These are phyloP conservation scores for Aphis craccivora DNA, from an alignment of 1,140 invertebrate genomes.

Conservation along the genomic window DNA sequence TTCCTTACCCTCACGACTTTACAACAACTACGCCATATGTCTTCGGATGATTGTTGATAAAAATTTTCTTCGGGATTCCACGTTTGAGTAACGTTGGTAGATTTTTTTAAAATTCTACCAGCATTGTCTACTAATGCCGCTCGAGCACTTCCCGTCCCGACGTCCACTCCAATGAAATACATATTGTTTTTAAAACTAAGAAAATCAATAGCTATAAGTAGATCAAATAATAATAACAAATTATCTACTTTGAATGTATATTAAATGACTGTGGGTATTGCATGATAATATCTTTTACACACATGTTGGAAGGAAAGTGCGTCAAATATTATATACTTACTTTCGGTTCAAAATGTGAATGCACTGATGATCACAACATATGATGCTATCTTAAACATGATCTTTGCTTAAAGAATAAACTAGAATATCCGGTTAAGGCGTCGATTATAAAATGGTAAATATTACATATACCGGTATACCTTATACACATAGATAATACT, in stretches of 20 bases:
- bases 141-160: conserved; percentile 88
- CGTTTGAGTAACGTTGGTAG: conserved; percentile 74
- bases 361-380: not conserved
- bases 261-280: not conserved
- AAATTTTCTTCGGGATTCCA: conserved; percentile 79
- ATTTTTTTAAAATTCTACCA: conserved; percentile 73
- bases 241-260: not conserved
- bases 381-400: not conserved
- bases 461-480: not conserved
- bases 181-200: conserved; percentile 59
- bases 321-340: not conserved
- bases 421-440: not conserved
- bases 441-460: not conserved
- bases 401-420: not conserved
- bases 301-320: not conserved
- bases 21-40: conserved; percentile 85
- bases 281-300: not conserved
- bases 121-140: conserved; percentile 76
- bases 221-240: not conserved
- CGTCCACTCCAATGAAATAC: conserved; percentile 90
- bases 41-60: conserved; percentile 91
- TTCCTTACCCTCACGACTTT: conserved; percentile 72
- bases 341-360: not conserved
- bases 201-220: not conserved
- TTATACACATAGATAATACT: not conserved